These are phyloP conservation scores for Morpho deidamia DNA, from an alignment of 2,888 invertebrate genomes.

Conservation along the genomic window DNA sequence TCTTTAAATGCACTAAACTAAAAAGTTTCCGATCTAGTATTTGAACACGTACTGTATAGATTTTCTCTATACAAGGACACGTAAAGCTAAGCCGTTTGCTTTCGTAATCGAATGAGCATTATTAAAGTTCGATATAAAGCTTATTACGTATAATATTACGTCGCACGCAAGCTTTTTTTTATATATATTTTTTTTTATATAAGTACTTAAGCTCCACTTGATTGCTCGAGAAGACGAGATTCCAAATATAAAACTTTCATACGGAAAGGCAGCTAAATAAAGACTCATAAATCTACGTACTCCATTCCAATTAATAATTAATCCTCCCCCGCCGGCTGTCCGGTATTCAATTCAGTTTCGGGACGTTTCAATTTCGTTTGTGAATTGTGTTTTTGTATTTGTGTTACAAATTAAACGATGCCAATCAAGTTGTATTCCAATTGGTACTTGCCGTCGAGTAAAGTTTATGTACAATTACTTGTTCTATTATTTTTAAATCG, in stretches of 20 bases:
- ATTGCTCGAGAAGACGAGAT: no score
- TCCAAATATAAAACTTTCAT: slow-evolving; percentile 1
- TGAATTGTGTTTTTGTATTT: slow-evolving; percentile 54
- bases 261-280: slow-evolving; percentile 27
- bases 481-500: slow-evolving; percentile 1
- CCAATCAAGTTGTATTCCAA: slow-evolving; percentile 47
- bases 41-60: no score
- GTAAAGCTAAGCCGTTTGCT: no score
- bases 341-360: slow-evolving; percentile 55
- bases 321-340: slow-evolving; percentile 50
- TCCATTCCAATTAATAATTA: slow-evolving; percentile 67
- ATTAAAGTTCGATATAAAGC: no score
- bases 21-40: no score
- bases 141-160: no score
- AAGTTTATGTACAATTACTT: slow-evolving; percentile 15
- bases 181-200: no score
- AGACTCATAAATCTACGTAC: slow-evolving; percentile 35
- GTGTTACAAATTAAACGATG: slow-evolving; percentile 50
- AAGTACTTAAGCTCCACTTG: no score
- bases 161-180: no score
- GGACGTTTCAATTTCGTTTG: slow-evolving; percentile 57
- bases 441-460: slow-evolving; percentile 30
- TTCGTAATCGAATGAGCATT: no score
- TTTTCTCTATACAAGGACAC: no score
- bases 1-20: no score